Evolutionary conservation across 92 coral and sea anemone genomes (phyloP), one percentile per base, ranked within the genome.

Genomic region (Phenganax marumi): DNA sequence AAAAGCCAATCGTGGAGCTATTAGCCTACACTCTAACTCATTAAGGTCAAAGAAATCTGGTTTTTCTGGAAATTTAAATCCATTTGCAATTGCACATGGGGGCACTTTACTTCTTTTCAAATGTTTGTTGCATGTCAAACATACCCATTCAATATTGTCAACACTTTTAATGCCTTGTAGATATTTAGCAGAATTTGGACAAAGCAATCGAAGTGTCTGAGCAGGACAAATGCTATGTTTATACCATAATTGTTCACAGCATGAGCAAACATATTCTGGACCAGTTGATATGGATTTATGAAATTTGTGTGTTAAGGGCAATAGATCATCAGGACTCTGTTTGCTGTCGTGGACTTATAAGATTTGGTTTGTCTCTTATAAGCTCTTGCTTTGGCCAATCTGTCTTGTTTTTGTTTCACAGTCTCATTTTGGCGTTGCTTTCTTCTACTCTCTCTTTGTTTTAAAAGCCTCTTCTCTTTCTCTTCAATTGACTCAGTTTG

Each of bases 231-330:
- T 83, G 80, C 78, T 33, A 33, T 89, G 91, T 82, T 75, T 88
- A 81, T 85, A 88, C 91, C 91, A 85, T 50, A 85, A 79, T 72
- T 85, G 89, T 58, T 85, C 78, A 68, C 84, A 85, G 62, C 88
- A 85, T 73, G 53, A 76, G 72, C 84, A 85, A 18, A 60, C 39
- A 58, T 66, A 84, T 7, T 62, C 55, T 33, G 84, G 84, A 16
- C 79, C 86, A 23, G 52, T 26, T 22, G 65, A 54, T 11, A 50
- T 70, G 47, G 43, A 51, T 43, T 51, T 26, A 50, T 82, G 79
- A 57, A 72, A 82, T 64, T 82, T 63, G 26, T 10, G 7, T 23
- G 16, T 4, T 6, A 63, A 16, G 43, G 43, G 43, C 43, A 33
- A 33, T 33, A 33, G 43, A 33, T 33, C 43, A 33, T 33, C 43